Percentiles rank a stretch among this genome's conserved stretches.
These are phyloP conservation scores for Hypotaenidia okinawae DNA, from an alignment of 2,797 vertebrate species.

Conservation along the genomic window DNA sequence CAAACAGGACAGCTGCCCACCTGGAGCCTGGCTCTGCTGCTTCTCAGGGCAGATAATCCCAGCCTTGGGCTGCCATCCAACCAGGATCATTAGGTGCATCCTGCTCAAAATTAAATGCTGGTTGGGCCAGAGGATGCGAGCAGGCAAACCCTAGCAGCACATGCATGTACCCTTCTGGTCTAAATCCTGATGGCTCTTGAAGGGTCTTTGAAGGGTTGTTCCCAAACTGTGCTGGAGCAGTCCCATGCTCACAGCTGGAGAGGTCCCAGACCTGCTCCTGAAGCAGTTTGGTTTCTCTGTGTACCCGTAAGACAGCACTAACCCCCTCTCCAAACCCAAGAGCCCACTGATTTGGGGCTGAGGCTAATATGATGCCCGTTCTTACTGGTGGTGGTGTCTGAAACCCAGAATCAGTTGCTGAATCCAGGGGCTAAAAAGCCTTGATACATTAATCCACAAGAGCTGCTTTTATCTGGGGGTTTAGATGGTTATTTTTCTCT, in stretches of 20 bases:
- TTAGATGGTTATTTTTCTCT: slow-evolving; percentile 55
- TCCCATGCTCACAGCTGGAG: not conserved
- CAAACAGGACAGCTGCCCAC: not conserved
- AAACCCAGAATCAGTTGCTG: slow-evolving; percentile 25
- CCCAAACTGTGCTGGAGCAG: not conserved
- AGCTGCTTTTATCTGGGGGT: slow-evolving; percentile 53
- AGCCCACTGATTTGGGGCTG: not conserved
- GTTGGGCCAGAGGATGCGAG: not conserved
- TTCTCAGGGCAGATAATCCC: not conserved
- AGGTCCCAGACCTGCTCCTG: not conserved
- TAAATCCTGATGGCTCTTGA: not conserved
- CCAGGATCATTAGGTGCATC: not conserved
- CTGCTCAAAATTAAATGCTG: not conserved
- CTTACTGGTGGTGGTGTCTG: not conserved
- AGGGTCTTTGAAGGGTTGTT: not conserved
- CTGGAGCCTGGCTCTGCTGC: not conserved
- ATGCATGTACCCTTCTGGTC: not conserved
- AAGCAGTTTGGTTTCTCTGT: not conserved
- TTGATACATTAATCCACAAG: slow-evolving; percentile 29
- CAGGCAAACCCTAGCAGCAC: not conserved
- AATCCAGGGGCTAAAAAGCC: slow-evolving; percentile 48
- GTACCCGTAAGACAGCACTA: not conserved
- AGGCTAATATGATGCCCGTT: not conserved
- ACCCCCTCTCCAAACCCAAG: not conserved
- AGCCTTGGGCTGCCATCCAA: not conserved